Evolutionary conservation across 2,888 invertebrate genomes (phyloP), one percentile per base, ranked within the genome.

Genomic region (Cancer borealis): DNA sequence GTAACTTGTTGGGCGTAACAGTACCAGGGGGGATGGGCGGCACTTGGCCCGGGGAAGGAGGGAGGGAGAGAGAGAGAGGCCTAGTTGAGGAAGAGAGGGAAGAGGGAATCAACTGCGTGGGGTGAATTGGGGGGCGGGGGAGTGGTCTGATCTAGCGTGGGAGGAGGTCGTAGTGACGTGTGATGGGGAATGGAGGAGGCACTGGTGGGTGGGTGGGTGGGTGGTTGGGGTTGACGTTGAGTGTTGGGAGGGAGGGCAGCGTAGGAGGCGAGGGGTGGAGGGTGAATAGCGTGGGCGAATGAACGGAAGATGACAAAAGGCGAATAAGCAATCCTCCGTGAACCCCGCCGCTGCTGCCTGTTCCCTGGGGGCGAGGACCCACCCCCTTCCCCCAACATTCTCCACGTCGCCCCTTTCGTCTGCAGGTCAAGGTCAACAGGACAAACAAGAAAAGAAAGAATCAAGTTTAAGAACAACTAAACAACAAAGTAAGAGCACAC

Each of bases 311-410:
- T 30, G 79, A 26, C 79, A 79, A 79, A 26, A 30, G 79, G 79
- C 30, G 79, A 30, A 79, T 79, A 79, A 79, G 79, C 79, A 79
- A 79, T 26, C 79, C 79, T 79, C 79, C 26, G 8, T 79, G 79
- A 79, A 30, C 79, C 12, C 26, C 30, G 30, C 30, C 79, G 79
- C 3, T 30, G 66, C 21, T 26, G 79, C 26, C 21, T 79, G 26
- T 79, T 79, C 79, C 79, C 30, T 30, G 6, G 30, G 79, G 79
- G 5, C 30, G 30, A 79, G 30, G 12, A 79, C 79, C 79, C 79
- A 3, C 79, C 79, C 12, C 79, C 79, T 26, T 79, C 3, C 12
- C 30, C 30, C 30, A 30, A 12, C 1, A 26, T 30, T 30, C 79
- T 79, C 21, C 30, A 79, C 79, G 30, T 30, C 79, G 10, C 30